Percentiles rank a stretch among this genome's conserved stretches.
Evolutionary conservation across 2,797 vertebrate species (phyloP).

Genomic region (Luscinia megarhynchos): DNA sequence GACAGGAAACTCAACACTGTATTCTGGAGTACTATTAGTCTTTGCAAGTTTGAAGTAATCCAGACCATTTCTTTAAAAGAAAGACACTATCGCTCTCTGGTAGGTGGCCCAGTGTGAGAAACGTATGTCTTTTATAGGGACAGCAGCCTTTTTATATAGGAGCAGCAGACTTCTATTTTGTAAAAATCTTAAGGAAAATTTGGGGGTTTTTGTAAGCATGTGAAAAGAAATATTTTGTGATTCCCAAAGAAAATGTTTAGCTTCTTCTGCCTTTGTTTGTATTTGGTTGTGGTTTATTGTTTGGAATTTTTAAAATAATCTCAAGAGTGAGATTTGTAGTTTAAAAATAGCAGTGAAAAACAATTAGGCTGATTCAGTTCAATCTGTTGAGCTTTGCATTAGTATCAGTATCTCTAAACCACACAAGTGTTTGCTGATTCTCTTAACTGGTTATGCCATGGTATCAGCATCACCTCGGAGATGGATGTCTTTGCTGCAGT

Average conservation of each 20-base stretch:
- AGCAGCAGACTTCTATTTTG: not conserved
- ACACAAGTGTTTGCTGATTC: not conserved
- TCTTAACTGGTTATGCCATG: rapidly evolving
- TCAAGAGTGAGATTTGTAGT: not conserved
- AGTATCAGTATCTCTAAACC: no score
- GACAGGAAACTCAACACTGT: not conserved
- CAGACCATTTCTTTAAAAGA: not conserved
- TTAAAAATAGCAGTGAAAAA: not conserved
- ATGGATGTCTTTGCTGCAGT: not conserved
- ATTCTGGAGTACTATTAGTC: not conserved
- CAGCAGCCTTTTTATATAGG: not conserved
- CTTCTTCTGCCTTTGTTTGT: not conserved
- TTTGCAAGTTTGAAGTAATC: not conserved
- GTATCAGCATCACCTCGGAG: no score
- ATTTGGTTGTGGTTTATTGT: not conserved
- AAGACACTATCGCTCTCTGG: not conserved
- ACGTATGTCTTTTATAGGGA: not conserved
- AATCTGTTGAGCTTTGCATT: not conserved
- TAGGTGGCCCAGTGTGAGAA: not conserved
- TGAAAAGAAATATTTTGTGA: not conserved
- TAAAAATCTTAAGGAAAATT: not conserved
- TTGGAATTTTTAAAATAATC: not conserved
- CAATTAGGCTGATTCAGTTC: not conserved
- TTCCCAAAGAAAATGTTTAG: not conserved
- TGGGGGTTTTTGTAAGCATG: not conserved